phyloP scores from a whole-genome alignment of 2,888 invertebrate genomes.

The Torymus texanus region DNA sequence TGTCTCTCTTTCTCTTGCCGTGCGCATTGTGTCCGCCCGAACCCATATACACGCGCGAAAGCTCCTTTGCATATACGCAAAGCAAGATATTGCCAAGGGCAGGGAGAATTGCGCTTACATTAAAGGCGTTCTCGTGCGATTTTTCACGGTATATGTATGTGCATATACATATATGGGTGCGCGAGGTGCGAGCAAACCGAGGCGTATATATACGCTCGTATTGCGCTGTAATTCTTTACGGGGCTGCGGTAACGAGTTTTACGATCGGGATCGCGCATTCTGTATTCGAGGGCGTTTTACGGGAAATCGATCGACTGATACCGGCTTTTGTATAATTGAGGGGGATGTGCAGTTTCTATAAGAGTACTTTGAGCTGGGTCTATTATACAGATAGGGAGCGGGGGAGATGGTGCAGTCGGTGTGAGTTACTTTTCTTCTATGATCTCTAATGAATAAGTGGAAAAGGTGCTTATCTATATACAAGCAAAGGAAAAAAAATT shows the following conservation, averaged over 20 bases:
- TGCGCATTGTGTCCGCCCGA: slow-evolving; percentile 1
- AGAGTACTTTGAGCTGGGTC: too few relatives aligned
- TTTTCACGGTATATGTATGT: slow-evolving; percentile 18
- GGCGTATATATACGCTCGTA: not conserved
- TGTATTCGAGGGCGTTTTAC: not conserved
- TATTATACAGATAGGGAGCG: too few relatives aligned
- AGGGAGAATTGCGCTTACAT: slow-evolving; percentile 18
- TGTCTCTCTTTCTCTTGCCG: not conserved
- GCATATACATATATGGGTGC: too few relatives aligned
- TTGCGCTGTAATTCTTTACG: slow-evolving; percentile 2
- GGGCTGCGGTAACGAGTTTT: slow-evolving; percentile 23
- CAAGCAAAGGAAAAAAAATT: too few relatives aligned
- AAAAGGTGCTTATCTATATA: too few relatives aligned
- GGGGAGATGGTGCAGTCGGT: too few relatives aligned
- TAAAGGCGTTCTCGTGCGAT: slow-evolving; percentile 27
- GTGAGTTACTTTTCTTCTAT: too few relatives aligned
- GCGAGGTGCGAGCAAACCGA: not conserved
- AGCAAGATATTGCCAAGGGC: slow-evolving; percentile 31
- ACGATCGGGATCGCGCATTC: not conserved
- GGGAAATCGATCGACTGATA: not conserved
- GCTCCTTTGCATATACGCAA: slow-evolving; percentile 33
- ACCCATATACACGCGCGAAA: slow-evolving; percentile 2
- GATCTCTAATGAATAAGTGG: too few relatives aligned
- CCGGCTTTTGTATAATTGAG: not conserved
- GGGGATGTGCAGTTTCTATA: too few relatives aligned